phyloP scores from a whole-genome alignment of 2,797 vertebrate species.

The Podargus strigoides region DNA sequence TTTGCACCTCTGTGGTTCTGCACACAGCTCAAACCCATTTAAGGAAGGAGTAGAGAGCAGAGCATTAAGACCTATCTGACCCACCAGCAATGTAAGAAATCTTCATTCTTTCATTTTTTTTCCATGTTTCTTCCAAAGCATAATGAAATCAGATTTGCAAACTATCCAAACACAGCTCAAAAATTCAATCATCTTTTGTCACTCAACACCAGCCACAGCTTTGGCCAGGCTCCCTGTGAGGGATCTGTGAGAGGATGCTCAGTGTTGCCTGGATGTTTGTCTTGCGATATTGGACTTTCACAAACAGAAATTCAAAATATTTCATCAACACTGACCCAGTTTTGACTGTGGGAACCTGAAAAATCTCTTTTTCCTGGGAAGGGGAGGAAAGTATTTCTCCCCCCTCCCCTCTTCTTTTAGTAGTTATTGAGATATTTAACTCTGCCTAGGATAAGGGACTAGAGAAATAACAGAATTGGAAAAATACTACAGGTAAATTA shows the following conservation, averaged over 20 bases:
- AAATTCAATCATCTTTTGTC: neutral
- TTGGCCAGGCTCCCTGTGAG: neutral
- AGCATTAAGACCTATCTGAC: neutral
- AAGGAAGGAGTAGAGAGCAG: neutral
- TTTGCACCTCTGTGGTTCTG: neutral
- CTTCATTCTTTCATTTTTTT: neutral
- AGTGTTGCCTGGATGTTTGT: neutral
- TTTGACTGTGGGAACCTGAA: neutral
- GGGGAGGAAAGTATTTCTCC: neutral
- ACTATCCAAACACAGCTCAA: neutral
- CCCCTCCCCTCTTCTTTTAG: accelerated
- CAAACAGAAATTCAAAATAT: neutral
- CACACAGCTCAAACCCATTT: neutral
- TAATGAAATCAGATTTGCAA: neutral
- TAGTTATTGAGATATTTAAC: neutral
- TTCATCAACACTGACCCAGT: neutral
- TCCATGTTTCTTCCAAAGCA: neutral
- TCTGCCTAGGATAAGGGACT: neutral
- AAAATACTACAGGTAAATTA: neutral
- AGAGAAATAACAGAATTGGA: neutral
- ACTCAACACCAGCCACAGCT: neutral
- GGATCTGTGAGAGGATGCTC: neutral
- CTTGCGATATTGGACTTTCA: neutral
- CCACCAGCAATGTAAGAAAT: neutral
- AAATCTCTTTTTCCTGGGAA: neutral